These are phyloP conservation scores for Menura novaehollandiae DNA, from an alignment of 2,113 vertebrate genomes.

Conservation along the genomic window DNA sequence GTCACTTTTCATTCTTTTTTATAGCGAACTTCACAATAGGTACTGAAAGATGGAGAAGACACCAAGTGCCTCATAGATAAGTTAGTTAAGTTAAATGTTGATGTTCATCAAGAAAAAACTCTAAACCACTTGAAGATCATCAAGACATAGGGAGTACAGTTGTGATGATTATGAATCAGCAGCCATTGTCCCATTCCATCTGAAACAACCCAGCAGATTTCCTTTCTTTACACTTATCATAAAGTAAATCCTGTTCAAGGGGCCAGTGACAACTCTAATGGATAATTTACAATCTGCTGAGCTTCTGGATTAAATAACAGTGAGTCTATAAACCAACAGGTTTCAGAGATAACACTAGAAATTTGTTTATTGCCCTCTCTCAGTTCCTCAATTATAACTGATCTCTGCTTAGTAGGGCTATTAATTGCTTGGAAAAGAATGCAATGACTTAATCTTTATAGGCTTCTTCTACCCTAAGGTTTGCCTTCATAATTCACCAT, in stretches of 20 bases:
- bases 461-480: constrained; percentile 63
- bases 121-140: not conserved
- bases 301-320: constrained; percentile 73
- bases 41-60: not conserved
- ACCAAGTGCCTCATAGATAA: not conserved
- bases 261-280: constrained; percentile 58
- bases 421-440: constrained; percentile 68
- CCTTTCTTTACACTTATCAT: constrained; percentile 30
- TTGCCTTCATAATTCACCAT: constrained; percentile 60
- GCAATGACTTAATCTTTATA: constrained; percentile 70
- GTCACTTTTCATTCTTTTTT: not conserved
- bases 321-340: constrained; percentile 69
- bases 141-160: not conserved
- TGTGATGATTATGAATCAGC: not conserved
- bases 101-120: not conserved
- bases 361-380: constrained; percentile 82
- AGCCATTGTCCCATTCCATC: not conserved
- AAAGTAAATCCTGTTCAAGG: constrained; percentile 65
- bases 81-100: not conserved
- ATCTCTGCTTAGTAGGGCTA: constrained; percentile 63
- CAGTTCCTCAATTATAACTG: constrained; percentile 68
- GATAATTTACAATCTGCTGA: constrained; percentile 76
- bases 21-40: not conserved
- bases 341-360: constrained; percentile 70
- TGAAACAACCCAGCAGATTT: not conserved